phyloP scores from a whole-genome alignment of 2,888 invertebrate genomes.

The Gymnoscelis rufifasciata region DNA sequence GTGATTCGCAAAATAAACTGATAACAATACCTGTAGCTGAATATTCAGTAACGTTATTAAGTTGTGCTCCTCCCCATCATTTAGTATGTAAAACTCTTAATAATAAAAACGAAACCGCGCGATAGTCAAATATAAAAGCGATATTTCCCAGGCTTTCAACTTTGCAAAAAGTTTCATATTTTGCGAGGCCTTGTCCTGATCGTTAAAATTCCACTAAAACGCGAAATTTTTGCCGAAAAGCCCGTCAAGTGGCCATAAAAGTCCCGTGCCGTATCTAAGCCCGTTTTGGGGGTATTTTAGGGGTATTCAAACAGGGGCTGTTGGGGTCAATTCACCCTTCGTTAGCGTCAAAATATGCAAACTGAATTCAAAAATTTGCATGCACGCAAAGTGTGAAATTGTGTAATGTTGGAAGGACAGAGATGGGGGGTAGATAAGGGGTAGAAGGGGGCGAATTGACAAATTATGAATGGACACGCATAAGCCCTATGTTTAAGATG shows the following conservation, averaged over 20 bases:
- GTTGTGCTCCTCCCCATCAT: too few species aligned
- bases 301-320: not conserved
- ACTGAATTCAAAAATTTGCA: slow-evolving; percentile 35
- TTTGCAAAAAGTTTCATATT: not conserved
- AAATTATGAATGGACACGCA: slow-evolving; percentile 5
- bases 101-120: too few species aligned
- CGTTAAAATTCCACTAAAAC: slow-evolving; percentile 1
- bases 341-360: slow-evolving; percentile 28
- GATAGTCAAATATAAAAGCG: too few species aligned
- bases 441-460: not conserved
- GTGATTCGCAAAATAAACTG: too few species aligned
- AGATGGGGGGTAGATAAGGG: slow-evolving; percentile 18
- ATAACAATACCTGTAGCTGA: too few species aligned
- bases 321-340: slow-evolving; percentile 19
- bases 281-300: slow-evolving; percentile 4
- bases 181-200: not conserved
- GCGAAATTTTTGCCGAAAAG: not conserved
- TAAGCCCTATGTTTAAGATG: not conserved
- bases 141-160: not conserved
- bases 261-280: slow-evolving; percentile 5
- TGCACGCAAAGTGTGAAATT: slow-evolving; percentile 36
- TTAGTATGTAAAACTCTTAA: too few species aligned
- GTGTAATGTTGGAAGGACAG: slow-evolving; percentile 30
- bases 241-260: not conserved
- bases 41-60: too few species aligned